These are phyloP conservation scores for Proterorhinus semilunaris DNA, from an alignment of 2,113 vertebrate species.

Conservation along the genomic window DNA sequence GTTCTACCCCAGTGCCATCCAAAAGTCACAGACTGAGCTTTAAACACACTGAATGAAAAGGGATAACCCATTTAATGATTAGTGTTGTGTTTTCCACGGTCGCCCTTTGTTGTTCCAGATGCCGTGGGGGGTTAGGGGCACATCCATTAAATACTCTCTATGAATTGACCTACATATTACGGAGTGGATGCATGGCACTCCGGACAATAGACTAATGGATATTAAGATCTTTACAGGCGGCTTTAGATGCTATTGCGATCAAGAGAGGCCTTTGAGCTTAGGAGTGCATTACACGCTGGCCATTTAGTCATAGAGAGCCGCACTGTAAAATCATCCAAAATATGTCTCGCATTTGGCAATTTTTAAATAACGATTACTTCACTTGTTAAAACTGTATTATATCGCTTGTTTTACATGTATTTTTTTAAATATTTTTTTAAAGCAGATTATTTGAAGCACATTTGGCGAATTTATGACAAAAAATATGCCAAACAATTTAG, in stretches of 20 bases:
- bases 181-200: neutral
- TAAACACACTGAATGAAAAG: no score
- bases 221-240: neutral
- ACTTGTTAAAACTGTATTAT: no score
- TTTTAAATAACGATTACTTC: no score
- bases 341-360: neutral
- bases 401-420: no score
- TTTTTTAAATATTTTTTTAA: no score
- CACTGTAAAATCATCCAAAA: neutral
- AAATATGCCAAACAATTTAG: no score
- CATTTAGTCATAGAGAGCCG: neutral
- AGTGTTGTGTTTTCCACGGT: neutral
- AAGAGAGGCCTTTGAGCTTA: neutral
- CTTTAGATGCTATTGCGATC: neutral
- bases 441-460: no score
- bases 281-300: neutral
- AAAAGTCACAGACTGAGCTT: no score
- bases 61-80: neutral
- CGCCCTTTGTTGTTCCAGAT: neutral
- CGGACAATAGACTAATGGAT: neutral
- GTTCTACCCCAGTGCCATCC: no score
- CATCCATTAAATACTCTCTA: neutral
- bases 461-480: no score
- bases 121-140: neutral
- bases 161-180: constrained; percentile 3